Conservation (phyloP, 2,797 vertebrate genomes). For the Somateria mollissima region DNA sequence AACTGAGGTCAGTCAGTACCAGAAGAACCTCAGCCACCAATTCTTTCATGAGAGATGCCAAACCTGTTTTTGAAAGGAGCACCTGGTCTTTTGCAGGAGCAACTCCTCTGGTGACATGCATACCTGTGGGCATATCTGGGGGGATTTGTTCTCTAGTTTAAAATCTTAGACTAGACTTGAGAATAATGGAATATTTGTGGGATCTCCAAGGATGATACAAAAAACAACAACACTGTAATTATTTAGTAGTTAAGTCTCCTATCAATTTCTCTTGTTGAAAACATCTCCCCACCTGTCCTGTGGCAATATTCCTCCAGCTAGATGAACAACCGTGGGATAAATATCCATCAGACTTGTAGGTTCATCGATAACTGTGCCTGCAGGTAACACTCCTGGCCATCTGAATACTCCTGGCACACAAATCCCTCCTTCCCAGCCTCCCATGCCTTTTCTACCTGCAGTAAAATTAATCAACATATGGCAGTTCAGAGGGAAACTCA, state of each 20-base stretch:
- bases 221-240: too few relatives aligned
- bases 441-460: slow-evolving; percentile 88
- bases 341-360: slow-evolving; percentile 90
- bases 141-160: background rate
- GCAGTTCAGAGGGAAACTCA: background rate
- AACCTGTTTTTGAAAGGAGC: background rate
- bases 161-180: background rate
- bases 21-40: background rate
- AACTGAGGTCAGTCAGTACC: background rate
- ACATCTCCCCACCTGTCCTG: slow-evolving; percentile 79
- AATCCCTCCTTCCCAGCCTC: slow-evolving; percentile 91
- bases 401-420: slow-evolving; percentile 82
- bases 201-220: background rate
- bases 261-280: background rate
- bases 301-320: slow-evolving; percentile 78
- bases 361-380: slow-evolving; percentile 79
- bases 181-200: background rate
- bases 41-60: background rate
- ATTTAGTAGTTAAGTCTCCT: background rate
- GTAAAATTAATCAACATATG: background rate
- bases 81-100: background rate
- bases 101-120: background rate
- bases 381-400: slow-evolving; percentile 71
- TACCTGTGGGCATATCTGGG: background rate
- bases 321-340: slow-evolving; percentile 82